A percentile compares a stretch with the other conserved stretches of the same genome.
These are phyloP conservation scores for Drosophila willistoni DNA, from an alignment of 1,140 invertebrate species.

Conservation along the genomic window DNA sequence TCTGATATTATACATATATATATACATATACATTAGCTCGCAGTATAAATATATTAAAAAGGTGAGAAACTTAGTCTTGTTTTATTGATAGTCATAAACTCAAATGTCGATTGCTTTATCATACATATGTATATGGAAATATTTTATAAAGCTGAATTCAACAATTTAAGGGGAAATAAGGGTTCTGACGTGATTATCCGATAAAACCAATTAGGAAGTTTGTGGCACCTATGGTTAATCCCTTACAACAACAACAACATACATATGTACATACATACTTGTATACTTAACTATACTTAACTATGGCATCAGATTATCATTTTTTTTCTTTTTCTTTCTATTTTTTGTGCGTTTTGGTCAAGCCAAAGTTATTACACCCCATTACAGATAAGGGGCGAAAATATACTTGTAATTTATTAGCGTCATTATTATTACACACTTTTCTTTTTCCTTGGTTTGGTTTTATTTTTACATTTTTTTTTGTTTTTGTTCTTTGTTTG, in stretches of 20 bases:
- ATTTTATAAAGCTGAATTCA: too few relatives aligned
- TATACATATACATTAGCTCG: too few relatives aligned
- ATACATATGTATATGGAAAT: too few relatives aligned
- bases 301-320: not conserved
- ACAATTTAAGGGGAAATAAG: too few relatives aligned
- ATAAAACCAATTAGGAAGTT: not conserved
- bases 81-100: too few relatives aligned
- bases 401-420: slow-evolving; percentile 19
- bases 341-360: not conserved
- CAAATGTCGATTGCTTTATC: too few relatives aligned
- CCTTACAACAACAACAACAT: too few relatives aligned
- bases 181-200: too few relatives aligned
- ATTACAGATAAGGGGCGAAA: slow-evolving; percentile 22
- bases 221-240: not conserved
- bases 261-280: too few relatives aligned
- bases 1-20: too few relatives aligned
- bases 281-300: slow-evolving; percentile 13
- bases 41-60: too few relatives aligned
- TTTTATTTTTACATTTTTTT: not conserved
- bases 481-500: not conserved
- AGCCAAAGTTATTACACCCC: slow-evolving; percentile 14
- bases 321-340: not conserved
- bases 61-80: too few relatives aligned
- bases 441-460: not conserved
- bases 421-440: slow-evolving; percentile 18